These are phyloP conservation scores for Toxotes jaculatrix DNA, from an alignment of 2,113 vertebrate species.

Conservation along the genomic window DNA sequence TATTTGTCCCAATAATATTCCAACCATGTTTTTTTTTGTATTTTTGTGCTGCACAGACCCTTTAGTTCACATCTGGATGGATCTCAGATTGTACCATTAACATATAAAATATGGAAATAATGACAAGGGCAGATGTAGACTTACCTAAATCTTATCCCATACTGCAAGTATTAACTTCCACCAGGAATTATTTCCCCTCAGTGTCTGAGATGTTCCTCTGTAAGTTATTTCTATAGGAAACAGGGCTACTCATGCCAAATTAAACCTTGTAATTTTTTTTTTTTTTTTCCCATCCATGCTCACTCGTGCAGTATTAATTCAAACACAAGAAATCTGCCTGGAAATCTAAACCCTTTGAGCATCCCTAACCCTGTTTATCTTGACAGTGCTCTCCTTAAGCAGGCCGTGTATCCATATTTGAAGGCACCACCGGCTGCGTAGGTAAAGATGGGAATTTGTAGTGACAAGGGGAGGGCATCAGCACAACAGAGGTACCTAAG, in stretches of 20 bases:
- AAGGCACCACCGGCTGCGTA: conserved; percentile 79
- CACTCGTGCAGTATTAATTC: conserved; percentile 37
- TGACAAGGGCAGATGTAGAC: conserved; percentile 42
- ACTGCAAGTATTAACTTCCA: conserved; percentile 19
- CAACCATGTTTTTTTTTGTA: neutral
- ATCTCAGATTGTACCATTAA: conserved; percentile 4
- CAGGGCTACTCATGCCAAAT: conserved; percentile 21
- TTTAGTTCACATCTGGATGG: neutral
- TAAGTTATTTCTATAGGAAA: neutral
- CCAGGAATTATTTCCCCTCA: neutral
- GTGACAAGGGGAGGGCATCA: conserved; percentile 78
- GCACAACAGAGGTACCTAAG: conserved; percentile 77
- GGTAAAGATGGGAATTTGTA: conserved; percentile 81
- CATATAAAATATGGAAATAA: conserved; percentile 29
- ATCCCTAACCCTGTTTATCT: conserved; percentile 59
- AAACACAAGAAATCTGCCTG: conserved; percentile 53
- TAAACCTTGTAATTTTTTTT: conserved; percentile 3
- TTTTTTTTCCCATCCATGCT: neutral
- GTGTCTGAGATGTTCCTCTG: neutral
- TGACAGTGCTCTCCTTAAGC: conserved; percentile 77
- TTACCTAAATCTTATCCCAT: conserved; percentile 40
- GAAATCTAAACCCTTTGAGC: conserved; percentile 59
- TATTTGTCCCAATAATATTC: neutral
- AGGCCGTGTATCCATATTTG: conserved; percentile 79
- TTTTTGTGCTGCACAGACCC: neutral